Evolutionary conservation across 2,113 vertebrate species (phyloP).

Genomic region (Sinocyclocheilus rhinocerous): DNA sequence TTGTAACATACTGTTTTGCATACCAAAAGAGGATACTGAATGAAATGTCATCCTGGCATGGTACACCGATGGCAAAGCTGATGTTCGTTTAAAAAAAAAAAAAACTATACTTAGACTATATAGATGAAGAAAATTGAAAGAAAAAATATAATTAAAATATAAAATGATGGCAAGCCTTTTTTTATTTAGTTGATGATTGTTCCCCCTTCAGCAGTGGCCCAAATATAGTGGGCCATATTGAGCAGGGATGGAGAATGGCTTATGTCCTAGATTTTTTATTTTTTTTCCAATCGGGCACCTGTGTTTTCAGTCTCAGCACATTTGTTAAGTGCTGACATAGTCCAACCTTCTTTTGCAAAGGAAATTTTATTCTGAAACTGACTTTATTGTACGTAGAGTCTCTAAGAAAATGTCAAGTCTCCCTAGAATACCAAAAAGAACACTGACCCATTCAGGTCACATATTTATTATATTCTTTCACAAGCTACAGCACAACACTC

Average conservation of each 20-base stretch:
- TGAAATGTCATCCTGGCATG: neutral
- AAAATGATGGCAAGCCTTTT: neutral
- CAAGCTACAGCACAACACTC: neutral
- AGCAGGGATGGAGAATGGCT: neutral
- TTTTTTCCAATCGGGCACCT: neutral
- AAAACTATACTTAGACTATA: too few relatives aligned
- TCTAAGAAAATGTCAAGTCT: constrained; percentile 11
- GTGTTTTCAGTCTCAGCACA: neutral
- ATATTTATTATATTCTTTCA: constrained; percentile 12
- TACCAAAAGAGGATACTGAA: neutral
- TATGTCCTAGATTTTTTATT: neutral
- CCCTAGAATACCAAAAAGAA: neutral
- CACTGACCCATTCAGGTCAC: neutral
- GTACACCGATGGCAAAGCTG: neutral
- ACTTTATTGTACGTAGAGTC: neutral
- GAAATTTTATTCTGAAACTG: constrained; percentile 10
- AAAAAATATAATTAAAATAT: neutral
- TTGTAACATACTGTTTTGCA: neutral
- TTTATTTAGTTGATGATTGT: neutral
- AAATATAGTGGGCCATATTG: neutral
- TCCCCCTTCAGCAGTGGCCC: neutral
- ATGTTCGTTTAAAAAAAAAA: neutral
- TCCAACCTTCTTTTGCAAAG: neutral
- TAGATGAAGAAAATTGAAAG: neutral
- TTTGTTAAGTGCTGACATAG: constrained; percentile 3